Base-by-base conservation (phyloP, 2,888 invertebrate species). In the Meganola albula region DNA sequence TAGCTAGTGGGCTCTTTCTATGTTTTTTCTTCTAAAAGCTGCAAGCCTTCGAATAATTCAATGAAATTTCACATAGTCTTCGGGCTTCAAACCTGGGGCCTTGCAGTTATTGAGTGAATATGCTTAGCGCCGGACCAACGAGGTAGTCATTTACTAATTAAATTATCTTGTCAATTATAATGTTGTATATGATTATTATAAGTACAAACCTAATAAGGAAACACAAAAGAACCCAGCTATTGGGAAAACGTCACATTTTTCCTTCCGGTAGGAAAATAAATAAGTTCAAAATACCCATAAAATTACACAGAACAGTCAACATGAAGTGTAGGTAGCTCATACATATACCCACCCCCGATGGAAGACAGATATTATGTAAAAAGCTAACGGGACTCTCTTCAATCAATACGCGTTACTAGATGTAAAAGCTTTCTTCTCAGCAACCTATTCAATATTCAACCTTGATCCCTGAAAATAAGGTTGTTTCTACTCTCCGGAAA, bases 401-500 rank as follows among this genome's bases (percentile, higher is more conserved):
- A 85, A 85, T 85, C 84, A 84, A 85, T 85, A 85, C 77, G 68
- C 74, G 78, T 76, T 76, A 80, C 79, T 78, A 73, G 75, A 79
- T 80, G 74, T 76, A 76, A 79, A 77, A 76, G 76, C 76, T 78
- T 79, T 74, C 70, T 70, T 72, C 64, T 46, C 31, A 31, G 45
- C 29, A 2, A 11, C 27, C 29, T 24, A 44, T 31, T 36, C 51
- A 27, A 78, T 61, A 68, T 41, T 40, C 37, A 40, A 58, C 74
- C 52, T 48, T 79, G n/a, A 68, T 44, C 12, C 1, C 12, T 4
- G 9, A 20, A 21, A 2, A 39, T 60, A 74, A 61, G 56, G 60
- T 59, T 57, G 37, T 48, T 37, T 58, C 43, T 67, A 23, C 39
- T 29, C 37, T 40, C 40, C 33, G 40, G 40, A 41, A 43, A 40